Percentiles rank a stretch among this genome's conserved stretches.
Evolutionary conservation across 2,797 vertebrate genomes (phyloP).

Genomic region (Leontocebus nigricollis): DNA sequence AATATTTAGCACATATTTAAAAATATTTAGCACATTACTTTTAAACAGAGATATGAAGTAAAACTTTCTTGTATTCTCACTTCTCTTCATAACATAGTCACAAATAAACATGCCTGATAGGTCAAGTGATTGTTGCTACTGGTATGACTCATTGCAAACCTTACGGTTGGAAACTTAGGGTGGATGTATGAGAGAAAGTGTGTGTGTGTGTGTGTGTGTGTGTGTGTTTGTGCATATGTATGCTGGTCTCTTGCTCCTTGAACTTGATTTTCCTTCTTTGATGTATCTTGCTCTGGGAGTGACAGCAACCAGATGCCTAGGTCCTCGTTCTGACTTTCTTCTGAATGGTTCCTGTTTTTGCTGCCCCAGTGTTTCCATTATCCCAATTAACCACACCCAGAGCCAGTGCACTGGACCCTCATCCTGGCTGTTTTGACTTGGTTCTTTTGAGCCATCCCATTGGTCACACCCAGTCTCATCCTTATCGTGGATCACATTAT

Average conservation of each 20-base stretch:
- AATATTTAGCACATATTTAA: too few species aligned
- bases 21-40: neutral
- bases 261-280: neutral
- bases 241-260: neutral
- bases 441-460: neutral
- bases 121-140: neutral
- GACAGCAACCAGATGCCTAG: neutral
- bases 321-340: neutral
- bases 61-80: neutral
- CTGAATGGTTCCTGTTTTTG: neutral
- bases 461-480: neutral
- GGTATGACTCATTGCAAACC: constrained; percentile 12
- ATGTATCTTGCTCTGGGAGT: neutral
- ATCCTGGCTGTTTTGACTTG: too few species aligned
- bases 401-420: neutral
- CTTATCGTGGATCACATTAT: fast-evolving
- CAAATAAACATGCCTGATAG: constrained; percentile 16
- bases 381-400: neutral
- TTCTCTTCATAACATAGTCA: neutral
- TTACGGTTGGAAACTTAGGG: neutral
- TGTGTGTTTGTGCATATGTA: neutral
- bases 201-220: neutral
- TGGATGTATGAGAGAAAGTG: neutral
- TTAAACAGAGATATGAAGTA: neutral
- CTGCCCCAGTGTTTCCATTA: neutral